Evolutionary conservation across 1,140 invertebrate genomes (phyloP), one percentile per base, ranked within the genome.

Genomic region (Drosophila bipectinata): DNA sequence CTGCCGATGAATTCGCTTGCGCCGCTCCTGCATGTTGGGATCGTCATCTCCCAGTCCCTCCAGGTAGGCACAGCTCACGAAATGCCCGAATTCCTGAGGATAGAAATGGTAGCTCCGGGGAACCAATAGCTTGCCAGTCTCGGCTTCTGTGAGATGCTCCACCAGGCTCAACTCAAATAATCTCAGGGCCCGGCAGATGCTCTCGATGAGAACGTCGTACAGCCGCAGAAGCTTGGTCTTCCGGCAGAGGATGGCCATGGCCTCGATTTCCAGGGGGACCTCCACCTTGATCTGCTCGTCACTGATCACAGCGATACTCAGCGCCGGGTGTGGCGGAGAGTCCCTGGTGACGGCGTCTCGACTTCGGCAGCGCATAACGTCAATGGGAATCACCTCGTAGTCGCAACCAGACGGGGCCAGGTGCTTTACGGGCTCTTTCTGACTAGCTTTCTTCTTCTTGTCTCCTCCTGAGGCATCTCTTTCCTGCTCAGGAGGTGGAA

Each of bases 171-270:
- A 92, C 76, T 95, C 94, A 67, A 95, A 92, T 44, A 95, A 90
- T 68, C 93, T 93, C 30, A 96, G 92, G 57, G 95, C 94, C 37
- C 95, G 92, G 78, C 95, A 95, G 48, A 95, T 93, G 66, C 95
- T 95, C 90, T 96, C 95, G 5, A 96, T 94, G 6, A 96, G 92
- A 64, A 96, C 94, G 74, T 94, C 94, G 84, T 96, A 96, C 0
- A 96, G 80, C 15, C 95, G 93, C 62, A 92, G 91, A 15, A 95
- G 81, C 80, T 93, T 95, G 8, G 94, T 94, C 72, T 93, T 94
- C 41, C 93, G 92, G 67, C 94, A 94, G 1, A 96, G 94, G 73
- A 96, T 93, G 2, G 95, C 94, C 72, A 97, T 90, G 4, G 94
- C 93, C 91, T 97, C 96, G 45, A 96, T 92, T 77, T 94, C 92